A percentile compares a stretch with the other conserved stretches of the same genome.
phyloP scores from a whole-genome alignment of 2,888 invertebrate genomes.

The Choreutis nemorana region DNA sequence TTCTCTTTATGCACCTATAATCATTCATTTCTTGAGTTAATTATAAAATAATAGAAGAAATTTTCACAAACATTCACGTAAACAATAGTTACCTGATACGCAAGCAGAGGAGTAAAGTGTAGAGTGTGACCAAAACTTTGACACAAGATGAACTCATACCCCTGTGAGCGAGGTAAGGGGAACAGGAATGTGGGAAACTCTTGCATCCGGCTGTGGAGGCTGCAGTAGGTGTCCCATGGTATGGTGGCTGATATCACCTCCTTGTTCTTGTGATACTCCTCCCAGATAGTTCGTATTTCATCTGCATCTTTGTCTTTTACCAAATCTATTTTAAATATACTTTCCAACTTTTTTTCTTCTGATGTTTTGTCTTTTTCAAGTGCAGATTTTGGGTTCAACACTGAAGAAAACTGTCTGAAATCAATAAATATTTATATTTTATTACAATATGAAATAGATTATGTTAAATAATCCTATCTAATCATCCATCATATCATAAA shows the following conservation, averaged over 20 bases:
- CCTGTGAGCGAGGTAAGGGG: conserved; percentile 81
- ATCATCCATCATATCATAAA: background rate
- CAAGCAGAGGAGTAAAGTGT: conserved; percentile 85
- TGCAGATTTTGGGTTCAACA: conserved; percentile 69
- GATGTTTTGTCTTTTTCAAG: conserved; percentile 17
- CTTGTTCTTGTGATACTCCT: conserved; percentile 79
- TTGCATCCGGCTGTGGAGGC: conserved; percentile 64
- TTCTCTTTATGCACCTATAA: conserved; percentile 82
- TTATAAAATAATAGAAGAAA: too few relatives aligned
- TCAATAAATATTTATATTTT: conserved; percentile 7
- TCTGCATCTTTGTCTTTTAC: conserved; percentile 73
- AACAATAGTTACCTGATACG: conserved; percentile 73
- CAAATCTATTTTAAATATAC: conserved; percentile 81
- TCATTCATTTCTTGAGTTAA: too few relatives aligned
- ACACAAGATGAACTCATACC: conserved; percentile 85
- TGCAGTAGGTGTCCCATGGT: conserved; percentile 66
- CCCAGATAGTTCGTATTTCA: conserved; percentile 82
- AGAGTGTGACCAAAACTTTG: conserved; percentile 77
- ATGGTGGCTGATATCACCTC: conserved; percentile 80
- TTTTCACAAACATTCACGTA: background rate
- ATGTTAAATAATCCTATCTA: too few relatives aligned
- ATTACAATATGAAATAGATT: conserved; percentile 1
- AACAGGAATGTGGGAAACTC: conserved; percentile 77
- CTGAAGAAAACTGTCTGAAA: conserved; percentile 69
- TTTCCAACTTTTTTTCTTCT: conserved; percentile 63